Evolutionary conservation across 1,140 invertebrate species (phyloP), one percentile per base, ranked within the genome.

Genomic region (Goniozus legneri): DNA sequence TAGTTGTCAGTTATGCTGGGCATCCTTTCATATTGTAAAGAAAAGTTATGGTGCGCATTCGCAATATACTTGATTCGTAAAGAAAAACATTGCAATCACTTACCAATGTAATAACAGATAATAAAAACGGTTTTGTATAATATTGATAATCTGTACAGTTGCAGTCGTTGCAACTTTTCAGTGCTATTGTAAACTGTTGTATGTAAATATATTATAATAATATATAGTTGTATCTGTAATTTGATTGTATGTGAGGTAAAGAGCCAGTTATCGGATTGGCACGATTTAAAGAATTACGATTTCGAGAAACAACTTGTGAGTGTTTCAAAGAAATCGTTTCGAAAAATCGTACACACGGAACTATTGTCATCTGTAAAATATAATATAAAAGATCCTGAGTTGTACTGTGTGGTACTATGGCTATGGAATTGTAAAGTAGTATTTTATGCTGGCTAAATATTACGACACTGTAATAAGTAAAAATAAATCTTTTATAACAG

Each of bases 351-450:
- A n/a, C n/a, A n/a, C 73, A 73, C 66, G 70, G 69, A 76, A 75
- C 73, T 76, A 76, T 76, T 76, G 73, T 76, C 73, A 69, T 73
- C 73, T 76, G 73, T 76, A 76, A 76, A 76, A 69, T 76, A 76
- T 75, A 75, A 73, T 73, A 71, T 73, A 73, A 76, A 75, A 76
- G 64, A 73, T 73, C 73, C 72, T 76, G 72, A 73, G 72, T 76
- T 76, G 72, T 76, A 76, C 73, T 76, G 72, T 69, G 61, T 73
- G 73, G 72, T 76, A 75, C 70, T 76, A 76, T 73, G 73, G 72
- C 71, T 76, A 76, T 76, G 69, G 71, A 73, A 69, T 69, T 64
- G 62, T 62, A 51, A 60, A 49, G 39, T 27, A 46, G 46, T 45
- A 58, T 40, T 55, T 60, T 52, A 41, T 59, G 60, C 59, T 60